Conservation (phyloP, 2,797 vertebrate species). For the Sphenopsis melanotis region DNA sequence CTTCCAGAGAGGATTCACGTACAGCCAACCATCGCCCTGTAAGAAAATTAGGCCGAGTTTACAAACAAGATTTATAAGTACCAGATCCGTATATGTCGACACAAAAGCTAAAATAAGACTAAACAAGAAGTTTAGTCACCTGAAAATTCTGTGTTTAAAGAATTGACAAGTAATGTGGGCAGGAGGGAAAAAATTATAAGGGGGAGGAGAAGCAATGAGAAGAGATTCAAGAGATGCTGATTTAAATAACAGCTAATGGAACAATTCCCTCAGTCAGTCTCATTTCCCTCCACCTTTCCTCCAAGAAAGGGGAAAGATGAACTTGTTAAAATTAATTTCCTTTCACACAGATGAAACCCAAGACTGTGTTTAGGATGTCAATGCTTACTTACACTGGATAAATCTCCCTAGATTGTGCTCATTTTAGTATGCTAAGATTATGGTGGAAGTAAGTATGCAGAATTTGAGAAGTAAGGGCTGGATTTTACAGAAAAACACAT, state of each 20-base stretch:
- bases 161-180: not conserved
- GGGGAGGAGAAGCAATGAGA: not conserved
- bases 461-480: not conserved
- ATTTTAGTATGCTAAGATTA: not conserved
- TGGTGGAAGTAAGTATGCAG: not conserved
- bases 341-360: not conserved
- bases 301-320: not conserved
- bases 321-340: not conserved
- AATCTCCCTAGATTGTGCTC: not conserved
- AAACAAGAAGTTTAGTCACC: not conserved
- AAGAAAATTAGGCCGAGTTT: slow-evolving; percentile 53
- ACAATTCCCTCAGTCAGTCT: not conserved
- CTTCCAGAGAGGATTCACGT: slow-evolving; percentile 88
- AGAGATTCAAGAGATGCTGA: not conserved
- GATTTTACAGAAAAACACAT: not conserved
- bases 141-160: not conserved
- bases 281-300: not conserved
- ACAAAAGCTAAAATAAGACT: not conserved
- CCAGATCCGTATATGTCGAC: not conserved
- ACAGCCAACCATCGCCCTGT: slow-evolving; percentile 91
- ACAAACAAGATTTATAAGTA: not conserved
- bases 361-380: not conserved
- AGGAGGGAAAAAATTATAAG: not conserved
- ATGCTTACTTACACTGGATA: not conserved
- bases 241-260: not conserved